These are phyloP conservation scores for Huso huso DNA, from an alignment of 2,797 vertebrate genomes.

Conservation along the genomic window DNA sequence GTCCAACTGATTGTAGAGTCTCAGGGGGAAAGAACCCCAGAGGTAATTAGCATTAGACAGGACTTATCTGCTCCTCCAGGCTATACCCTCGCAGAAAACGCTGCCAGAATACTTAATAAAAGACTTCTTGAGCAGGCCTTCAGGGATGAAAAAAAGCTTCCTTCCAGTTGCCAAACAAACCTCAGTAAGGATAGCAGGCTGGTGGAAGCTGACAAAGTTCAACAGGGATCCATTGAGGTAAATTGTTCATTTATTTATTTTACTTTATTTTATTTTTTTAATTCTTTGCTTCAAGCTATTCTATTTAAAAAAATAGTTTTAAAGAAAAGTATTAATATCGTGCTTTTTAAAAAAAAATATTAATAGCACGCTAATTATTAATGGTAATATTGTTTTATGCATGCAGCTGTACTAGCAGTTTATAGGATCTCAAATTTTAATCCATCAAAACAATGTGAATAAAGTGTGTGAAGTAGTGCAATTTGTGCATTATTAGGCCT, in stretches of 20 bases:
- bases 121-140: constrained; percentile 87
- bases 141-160: constrained; percentile 73
- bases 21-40: constrained; percentile 70
- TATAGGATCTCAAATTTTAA: too few species aligned
- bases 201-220: constrained; percentile 65
- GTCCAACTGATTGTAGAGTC: constrained; percentile 70
- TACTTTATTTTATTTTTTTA: too few species aligned
- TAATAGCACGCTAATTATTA: too few species aligned
- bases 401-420: too few species aligned
- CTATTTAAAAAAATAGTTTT: too few species aligned
- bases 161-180: constrained; percentile 44
- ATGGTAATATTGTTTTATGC: too few species aligned
- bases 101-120: constrained; percentile 86
- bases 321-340: too few species aligned
- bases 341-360: too few species aligned
- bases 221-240: constrained; percentile 90
- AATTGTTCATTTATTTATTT: constrained; percentile 26
- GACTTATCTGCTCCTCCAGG: constrained; percentile 88
- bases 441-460: too few species aligned
- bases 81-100: constrained; percentile 80
- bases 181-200: constrained; percentile 56
- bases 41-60: constrained; percentile 74
- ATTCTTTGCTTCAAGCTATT: too few species aligned
- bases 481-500: too few species aligned
- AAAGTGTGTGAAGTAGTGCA: too few species aligned